Evolutionary conservation across 2,888 invertebrate genomes (phyloP).

Genomic region (Eupithecia insigniata): DNA sequence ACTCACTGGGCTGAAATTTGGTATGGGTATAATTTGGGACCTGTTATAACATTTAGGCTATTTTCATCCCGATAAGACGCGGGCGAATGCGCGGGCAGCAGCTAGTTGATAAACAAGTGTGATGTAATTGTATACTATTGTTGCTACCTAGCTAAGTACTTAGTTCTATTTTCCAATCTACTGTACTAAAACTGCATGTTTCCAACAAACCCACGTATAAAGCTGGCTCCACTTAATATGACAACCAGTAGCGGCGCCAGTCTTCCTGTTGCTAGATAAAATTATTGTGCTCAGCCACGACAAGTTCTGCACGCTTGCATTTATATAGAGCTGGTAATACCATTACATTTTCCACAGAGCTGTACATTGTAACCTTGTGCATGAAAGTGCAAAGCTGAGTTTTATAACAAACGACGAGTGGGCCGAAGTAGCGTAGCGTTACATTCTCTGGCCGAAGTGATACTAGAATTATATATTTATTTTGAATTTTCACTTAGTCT

Average conservation of each 20-base stretch:
- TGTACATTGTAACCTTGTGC: conserved; percentile 1
- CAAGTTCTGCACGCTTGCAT: conserved; percentile 43
- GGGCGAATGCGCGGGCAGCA: too few species aligned
- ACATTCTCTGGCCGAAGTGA: too few species aligned
- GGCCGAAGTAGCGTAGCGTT: too few species aligned
- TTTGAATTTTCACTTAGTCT: too few species aligned
- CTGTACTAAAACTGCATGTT: neutral
- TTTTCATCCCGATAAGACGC: too few species aligned
- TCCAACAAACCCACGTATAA: conserved; percentile 28
- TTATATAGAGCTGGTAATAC: conserved; percentile 43
- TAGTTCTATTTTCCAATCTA: neutral
- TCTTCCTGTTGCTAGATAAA: conserved; percentile 46
- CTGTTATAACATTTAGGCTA: too few species aligned
- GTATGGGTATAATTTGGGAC: too few species aligned
- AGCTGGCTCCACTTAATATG: conserved; percentile 33
- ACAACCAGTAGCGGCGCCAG: conserved; percentile 44
- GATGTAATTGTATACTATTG: neutral
- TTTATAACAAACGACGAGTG: too few species aligned
- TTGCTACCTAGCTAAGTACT: neutral
- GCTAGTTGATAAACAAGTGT: too few species aligned
- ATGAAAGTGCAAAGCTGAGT: neutral
- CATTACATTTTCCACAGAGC: conserved; percentile 13
- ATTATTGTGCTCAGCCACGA: conserved; percentile 48
- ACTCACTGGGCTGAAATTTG: too few species aligned
- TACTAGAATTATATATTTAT: too few species aligned